Base-by-base conservation (phyloP, 2,888 invertebrate species). In the Enchytraeus crypticus region DNA sequence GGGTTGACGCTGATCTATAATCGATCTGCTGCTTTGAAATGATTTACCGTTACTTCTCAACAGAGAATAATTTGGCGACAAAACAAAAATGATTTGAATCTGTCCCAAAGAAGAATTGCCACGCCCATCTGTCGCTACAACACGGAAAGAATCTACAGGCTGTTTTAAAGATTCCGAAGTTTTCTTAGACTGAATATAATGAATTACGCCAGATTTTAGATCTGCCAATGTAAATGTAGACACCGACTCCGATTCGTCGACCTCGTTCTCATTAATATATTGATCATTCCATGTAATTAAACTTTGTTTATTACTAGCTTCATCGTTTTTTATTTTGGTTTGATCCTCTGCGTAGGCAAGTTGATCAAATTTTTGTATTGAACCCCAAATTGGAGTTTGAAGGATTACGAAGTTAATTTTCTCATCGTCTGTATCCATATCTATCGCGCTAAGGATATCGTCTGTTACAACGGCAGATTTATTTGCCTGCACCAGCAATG, bases 91-190 rank as follows among this genome's bases (percentile, higher is more conserved):
- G 26, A 78, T 71, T 27, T 66, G 65, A n/a, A 77, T 67, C 23
- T 69, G 71, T 38, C 69, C 69, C 11, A 70, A 62, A 2, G 68
- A 64, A 0, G 78, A 78, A 51, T 74, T 73, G 46, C 73, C 71
- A 47, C 72, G 74, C 21, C 78, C 78, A 62, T 79, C 78, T 1
- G 74, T 74, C 1, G 76, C 77, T 60, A 74, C 75, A 11, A 78
- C 66, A 34, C 72, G 71, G 60, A 77, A 73, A 11, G 72, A 69
- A 65, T 79, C 79, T 23, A 68, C 68, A 0, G 73, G 70, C 11
- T 78, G 79, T 64, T 77, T 77, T 23, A 74, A 71, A n/a, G 72
- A 72, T 53, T 71, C 72, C 18, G 49, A 27, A 59, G 77, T 74
- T 18, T 71, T 71, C 5, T 71, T 70, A 59, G 78, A 77, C 4